Percentiles rank a stretch among this genome's conserved stretches.
Conservation (phyloP, 2,797 vertebrate species). For the Sylvia borin region DNA sequence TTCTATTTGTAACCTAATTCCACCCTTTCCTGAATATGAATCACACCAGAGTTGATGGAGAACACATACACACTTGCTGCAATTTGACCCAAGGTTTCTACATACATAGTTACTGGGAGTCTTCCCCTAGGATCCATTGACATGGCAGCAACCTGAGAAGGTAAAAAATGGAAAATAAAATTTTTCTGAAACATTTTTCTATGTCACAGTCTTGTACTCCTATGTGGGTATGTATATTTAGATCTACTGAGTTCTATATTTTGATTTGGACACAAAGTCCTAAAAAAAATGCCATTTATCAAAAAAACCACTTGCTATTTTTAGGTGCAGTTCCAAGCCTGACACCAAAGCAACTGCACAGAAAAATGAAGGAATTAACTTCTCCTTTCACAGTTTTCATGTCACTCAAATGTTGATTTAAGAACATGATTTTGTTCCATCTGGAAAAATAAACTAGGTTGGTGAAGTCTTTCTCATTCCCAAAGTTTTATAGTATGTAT, state of each 20-base stretch:
- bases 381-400: neutral
- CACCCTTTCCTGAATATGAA: neutral
- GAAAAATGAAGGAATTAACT: neutral
- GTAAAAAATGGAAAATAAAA: neutral
- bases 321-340: neutral
- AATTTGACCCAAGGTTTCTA: neutral
- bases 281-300: neutral
- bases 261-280: neutral
- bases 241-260: neutral
- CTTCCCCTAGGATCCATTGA: neutral
- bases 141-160: neutral
- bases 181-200: neutral
- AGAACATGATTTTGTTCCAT: neutral
- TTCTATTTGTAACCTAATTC: neutral
- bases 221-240: rapidly evolving
- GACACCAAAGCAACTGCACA: neutral
- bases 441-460: neutral
- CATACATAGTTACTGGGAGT: neutral
- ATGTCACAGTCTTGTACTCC: neutral
- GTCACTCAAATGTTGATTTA: neutral
- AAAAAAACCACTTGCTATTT: neutral
- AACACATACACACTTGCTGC: neutral
- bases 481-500: neutral
- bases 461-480: neutral
- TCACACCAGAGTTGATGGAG: neutral